A percentile compares a stretch with the other conserved stretches of the same genome.
These are phyloP conservation scores for Micromussa lordhowensis DNA, from an alignment of 92 coral and sea anemone genomes.

Conservation along the genomic window DNA sequence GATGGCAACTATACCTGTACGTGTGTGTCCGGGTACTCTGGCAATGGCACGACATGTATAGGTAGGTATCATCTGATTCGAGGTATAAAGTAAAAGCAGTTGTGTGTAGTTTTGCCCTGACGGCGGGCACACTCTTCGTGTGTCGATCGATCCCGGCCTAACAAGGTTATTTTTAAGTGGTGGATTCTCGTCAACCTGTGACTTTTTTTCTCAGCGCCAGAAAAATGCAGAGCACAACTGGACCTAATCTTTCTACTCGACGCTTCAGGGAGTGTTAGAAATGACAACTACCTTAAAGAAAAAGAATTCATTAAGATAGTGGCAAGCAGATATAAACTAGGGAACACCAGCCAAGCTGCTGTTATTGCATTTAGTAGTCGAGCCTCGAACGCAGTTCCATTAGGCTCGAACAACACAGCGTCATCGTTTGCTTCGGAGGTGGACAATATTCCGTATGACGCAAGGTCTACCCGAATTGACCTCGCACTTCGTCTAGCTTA, in stretches of 20 bases:
- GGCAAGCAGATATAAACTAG: conserved; percentile 40
- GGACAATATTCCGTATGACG: conserved; percentile 37
- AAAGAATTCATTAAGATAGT: conserved; percentile 48
- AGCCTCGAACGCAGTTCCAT: conserved; percentile 12
- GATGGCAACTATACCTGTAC: neutral
- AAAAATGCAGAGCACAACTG: conserved; percentile 42
- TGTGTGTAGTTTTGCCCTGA: too few relatives aligned
- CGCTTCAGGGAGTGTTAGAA: conserved; percentile 55
- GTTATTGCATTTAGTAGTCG: conserved; percentile 40
- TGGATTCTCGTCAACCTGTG: too few relatives aligned
- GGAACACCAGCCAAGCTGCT: conserved; percentile 35
- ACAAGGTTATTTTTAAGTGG: too few relatives aligned
- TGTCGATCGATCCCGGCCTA: too few relatives aligned
- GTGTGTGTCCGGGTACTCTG: conserved; percentile 25
- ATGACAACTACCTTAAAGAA: conserved; percentile 30
- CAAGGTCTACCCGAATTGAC: conserved; percentile 49
- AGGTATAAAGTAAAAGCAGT: neutral
- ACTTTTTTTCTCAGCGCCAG: neutral
- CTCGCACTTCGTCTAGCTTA: conserved; percentile 29
- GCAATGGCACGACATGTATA: neutral
- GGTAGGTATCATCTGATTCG: neutral
- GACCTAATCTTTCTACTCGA: conserved; percentile 55
- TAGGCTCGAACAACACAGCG: conserved; percentile 19
- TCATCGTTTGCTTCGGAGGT: conserved; percentile 37
- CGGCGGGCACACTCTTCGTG: too few relatives aligned